Evolutionary conservation across 2,113 vertebrate genomes (phyloP).

Genomic region (Seriola quinqueradiata): DNA sequence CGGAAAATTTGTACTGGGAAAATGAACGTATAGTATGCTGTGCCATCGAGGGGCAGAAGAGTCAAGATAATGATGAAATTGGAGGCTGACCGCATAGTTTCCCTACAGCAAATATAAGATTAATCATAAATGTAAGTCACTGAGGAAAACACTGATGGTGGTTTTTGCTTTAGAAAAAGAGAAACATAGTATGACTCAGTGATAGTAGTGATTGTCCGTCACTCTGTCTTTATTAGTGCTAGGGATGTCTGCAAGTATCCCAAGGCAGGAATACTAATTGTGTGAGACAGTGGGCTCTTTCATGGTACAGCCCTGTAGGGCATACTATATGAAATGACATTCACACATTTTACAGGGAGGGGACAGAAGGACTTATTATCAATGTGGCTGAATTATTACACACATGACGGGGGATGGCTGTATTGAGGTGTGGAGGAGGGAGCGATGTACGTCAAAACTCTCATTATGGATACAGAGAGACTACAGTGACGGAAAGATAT

Average conservation of each 20-base stretch:
- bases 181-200: background rate
- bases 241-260: constrained; percentile 41
- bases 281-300: constrained; percentile 80
- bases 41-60: background rate
- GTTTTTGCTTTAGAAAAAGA: constrained; percentile 16
- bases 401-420: constrained; percentile 9
- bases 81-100: background rate
- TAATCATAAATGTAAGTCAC: background rate
- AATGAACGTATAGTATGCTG: background rate
- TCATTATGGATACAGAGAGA: constrained; percentile 53
- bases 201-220: background rate
- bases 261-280: constrained; percentile 78
- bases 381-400: constrained; percentile 62
- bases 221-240: constrained; percentile 18
- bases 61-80: background rate
- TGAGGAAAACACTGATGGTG: background rate
- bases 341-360: constrained; percentile 64
- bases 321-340: constrained; percentile 64
- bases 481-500: constrained; percentile 26
- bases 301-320: constrained; percentile 56
- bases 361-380: constrained; percentile 79
- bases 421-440: constrained; percentile 36
- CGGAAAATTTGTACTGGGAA: background rate
- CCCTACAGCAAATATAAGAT: background rate
- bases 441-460: constrained; percentile 60